Base-by-base conservation (phyloP, 2,113 vertebrate genomes). In the Calyptommatus sinebrachiatus region DNA sequence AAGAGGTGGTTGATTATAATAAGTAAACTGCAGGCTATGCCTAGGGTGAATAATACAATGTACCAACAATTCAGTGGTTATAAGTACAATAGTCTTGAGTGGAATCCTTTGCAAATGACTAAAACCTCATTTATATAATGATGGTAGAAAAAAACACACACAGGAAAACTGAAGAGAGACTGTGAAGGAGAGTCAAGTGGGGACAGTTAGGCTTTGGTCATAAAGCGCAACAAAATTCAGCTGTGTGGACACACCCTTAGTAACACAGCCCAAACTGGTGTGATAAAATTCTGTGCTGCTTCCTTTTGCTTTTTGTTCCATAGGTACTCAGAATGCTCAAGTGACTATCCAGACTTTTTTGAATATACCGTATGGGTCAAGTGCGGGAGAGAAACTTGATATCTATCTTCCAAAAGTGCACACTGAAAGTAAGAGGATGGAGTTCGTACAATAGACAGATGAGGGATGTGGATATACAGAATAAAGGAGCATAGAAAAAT, bases 341-440 rank as follows among this genome's bases (percentile, higher is more conserved):
- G 83, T 86, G 28, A 28, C 90, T 21, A 68, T 83, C 57, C 94
- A 88, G 60, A 95, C 88, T 3, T 73, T 92, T 45, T 92, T 98
- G 78, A 88, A 96, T 1, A 89, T 99, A 11, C 94, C 96, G 1
- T 99, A 98, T 0, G 97, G 98, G 7, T 86, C 86, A 0, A 88
- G 92, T 1, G 93, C 95, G 0, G 86, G 93, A 29, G 98, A 98
- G 86, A 97, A 92, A 63, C 79, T 99, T 87, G 98, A 99, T 53
- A 89, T 98, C 24, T 99, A 99, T 79, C 86, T 98, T 3, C 97
- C 97, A 0, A 70, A 77, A 9, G 90, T 83, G 4, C 81, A 69
- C 7, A 85, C 90, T n/a, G 85, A 90, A 81, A 93, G 97, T 98
- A 88, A 63, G 88, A 31, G 4, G 0, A 0, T 6, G 6, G 10